phyloP scores from a whole-genome alignment of 2,113 vertebrate species.

The Henicopernis longicauda region DNA sequence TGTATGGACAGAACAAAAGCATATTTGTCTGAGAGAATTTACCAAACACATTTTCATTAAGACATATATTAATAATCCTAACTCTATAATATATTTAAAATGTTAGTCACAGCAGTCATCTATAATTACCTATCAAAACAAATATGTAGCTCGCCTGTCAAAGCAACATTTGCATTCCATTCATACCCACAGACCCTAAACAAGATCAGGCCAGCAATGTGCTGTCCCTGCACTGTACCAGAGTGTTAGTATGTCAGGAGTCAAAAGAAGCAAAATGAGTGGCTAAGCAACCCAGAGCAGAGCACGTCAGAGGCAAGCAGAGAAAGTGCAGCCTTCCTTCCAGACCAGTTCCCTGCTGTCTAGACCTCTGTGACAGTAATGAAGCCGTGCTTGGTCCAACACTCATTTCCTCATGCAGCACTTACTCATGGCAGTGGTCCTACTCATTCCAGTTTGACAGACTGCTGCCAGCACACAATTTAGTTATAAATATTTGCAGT shows the following conservation, averaged over 20 bases:
- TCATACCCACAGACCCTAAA: neutral
- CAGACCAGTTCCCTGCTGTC: neutral
- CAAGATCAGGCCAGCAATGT: neutral
- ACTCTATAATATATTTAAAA: neutral
- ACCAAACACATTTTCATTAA: neutral
- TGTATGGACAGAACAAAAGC: constrained; percentile 10
- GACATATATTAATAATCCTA: neutral
- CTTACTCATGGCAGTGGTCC: neutral
- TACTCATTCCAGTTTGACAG: neutral
- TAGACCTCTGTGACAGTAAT: neutral
- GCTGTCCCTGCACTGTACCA: neutral
- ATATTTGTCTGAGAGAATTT: constrained; percentile 1
- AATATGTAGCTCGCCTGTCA: neutral
- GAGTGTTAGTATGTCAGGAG: accelerated
- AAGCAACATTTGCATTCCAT: neutral
- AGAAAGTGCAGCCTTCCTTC: neutral
- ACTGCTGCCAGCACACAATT: neutral
- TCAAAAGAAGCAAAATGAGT: neutral
- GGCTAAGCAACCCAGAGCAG: neutral
- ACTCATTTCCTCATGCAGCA: neutral
- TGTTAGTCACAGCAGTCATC: neutral
- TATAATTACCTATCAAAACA: neutral
- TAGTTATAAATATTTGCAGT: constrained; percentile 16
- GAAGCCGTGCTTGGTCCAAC: neutral
- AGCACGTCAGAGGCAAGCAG: neutral